These are phyloP conservation scores for Ctenoplectra terminalis DNA, from an alignment of 1,140 invertebrate genomes.

Conservation along the genomic window DNA sequence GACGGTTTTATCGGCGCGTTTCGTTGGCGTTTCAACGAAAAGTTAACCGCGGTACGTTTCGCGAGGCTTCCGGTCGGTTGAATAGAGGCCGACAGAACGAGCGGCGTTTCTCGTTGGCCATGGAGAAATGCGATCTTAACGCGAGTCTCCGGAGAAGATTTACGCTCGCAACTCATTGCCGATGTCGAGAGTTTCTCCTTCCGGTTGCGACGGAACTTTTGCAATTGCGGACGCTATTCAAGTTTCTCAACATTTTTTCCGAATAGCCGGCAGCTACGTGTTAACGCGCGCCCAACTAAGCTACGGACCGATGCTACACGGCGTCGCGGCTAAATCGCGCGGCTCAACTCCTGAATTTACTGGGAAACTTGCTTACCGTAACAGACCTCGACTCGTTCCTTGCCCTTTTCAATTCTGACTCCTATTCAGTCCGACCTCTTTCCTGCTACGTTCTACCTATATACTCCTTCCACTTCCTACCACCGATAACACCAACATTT, in stretches of 20 bases:
- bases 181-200: constrained; percentile 30
- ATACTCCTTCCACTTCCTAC: background rate
- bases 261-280: constrained; percentile 29
- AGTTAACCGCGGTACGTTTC: background rate
- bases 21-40: background rate
- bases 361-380: constrained; percentile 69
- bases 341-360: constrained; percentile 68
- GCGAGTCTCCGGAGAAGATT: constrained; percentile 11
- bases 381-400: constrained; percentile 52
- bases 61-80: background rate
- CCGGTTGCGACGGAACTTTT: constrained; percentile 32
- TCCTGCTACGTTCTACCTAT: background rate
- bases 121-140: constrained; percentile 1
- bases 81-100: background rate
- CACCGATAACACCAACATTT: background rate
- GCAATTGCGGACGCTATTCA: constrained; percentile 33
- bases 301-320: constrained; percentile 2
- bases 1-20: constrained; percentile 3
- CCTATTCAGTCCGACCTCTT: constrained; percentile 16
- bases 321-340: constrained; percentile 56
- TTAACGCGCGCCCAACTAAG: constrained; percentile 25
- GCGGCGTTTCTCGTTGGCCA: background rate
- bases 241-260: constrained; percentile 12
- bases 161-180: constrained; percentile 33
- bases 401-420: constrained; percentile 46